Percentiles rank a stretch among this genome's conserved stretches.
Conservation (phyloP, 1,140 invertebrate species). For the Cotesia glomerata region DNA sequence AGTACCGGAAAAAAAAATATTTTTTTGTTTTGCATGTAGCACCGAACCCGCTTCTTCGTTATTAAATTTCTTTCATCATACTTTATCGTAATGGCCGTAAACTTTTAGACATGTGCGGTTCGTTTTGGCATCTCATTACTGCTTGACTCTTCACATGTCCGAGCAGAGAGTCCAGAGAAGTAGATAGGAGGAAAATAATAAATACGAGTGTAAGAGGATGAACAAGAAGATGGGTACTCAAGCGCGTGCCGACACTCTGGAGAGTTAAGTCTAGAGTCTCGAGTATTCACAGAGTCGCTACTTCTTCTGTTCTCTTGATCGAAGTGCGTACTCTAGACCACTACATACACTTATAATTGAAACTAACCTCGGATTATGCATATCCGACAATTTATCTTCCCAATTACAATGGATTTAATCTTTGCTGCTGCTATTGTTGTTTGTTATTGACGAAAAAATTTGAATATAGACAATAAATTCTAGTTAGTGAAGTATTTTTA, state of each 20-base stretch:
- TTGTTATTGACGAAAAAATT: no score
- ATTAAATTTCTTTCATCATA: neutral
- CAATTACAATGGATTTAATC: no score
- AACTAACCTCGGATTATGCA: neutral
- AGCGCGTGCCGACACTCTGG: slow-evolving; percentile 22
- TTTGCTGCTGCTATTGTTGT: no score
- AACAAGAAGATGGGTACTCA: slow-evolving; percentile 10
- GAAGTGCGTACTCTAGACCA: slow-evolving; percentile 13
- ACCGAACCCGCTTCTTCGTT: neutral
- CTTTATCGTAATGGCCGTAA: neutral
- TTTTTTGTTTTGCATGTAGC: no score
- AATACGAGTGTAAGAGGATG: neutral
- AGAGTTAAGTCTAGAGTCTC: slow-evolving; percentile 3
- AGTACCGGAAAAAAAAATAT: neutral
- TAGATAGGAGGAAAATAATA: no score
- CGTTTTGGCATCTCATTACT: neutral
- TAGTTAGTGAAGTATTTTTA: no score
- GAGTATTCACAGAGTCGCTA: no score
- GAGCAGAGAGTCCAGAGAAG: neutral
- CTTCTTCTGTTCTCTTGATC: slow-evolving; percentile 14
- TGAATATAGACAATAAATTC: no score
- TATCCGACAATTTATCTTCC: neutral
- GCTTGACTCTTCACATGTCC: neutral
- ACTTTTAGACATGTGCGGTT: neutral
- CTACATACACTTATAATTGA: neutral